These are phyloP conservation scores for Drosophila paramelanica DNA, from an alignment of 2,888 invertebrate species.

Conservation along the genomic window DNA sequence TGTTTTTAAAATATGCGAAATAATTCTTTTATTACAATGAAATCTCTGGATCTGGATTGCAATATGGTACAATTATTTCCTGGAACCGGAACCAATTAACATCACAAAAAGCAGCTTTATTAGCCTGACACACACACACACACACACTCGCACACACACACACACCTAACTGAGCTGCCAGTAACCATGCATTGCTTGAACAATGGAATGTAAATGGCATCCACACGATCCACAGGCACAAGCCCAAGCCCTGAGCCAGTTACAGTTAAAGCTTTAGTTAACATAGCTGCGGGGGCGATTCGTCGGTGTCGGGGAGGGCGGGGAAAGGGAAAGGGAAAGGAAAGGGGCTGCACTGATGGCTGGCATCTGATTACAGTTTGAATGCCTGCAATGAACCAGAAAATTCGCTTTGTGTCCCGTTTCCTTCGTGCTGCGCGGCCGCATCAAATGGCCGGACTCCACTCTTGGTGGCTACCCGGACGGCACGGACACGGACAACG, in stretches of 20 bases:
- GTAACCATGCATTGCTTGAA: not conserved
- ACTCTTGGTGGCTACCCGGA: constrained; percentile 20
- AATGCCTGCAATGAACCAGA: constrained; percentile 80
- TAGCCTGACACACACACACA: constrained; percentile 6
- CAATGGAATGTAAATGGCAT: constrained; percentile 23
- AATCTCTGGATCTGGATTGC: no score
- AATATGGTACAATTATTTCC: not conserved
- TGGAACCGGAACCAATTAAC: constrained; percentile 2
- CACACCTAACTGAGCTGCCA: not conserved
- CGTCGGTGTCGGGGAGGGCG: not conserved
- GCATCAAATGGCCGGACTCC: constrained; percentile 33
- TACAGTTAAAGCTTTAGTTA: constrained; percentile 28
- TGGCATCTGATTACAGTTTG: constrained; percentile 77
- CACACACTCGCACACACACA: not conserved
- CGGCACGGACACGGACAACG: constrained; percentile 21
- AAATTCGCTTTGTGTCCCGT: constrained; percentile 68
- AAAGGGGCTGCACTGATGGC: constrained; percentile 12
- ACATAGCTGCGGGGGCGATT: not conserved
- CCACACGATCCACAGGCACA: constrained; percentile 32
- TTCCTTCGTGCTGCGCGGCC: constrained; percentile 60
- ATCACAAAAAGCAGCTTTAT: constrained; percentile 12
- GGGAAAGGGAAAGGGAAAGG: not conserved
- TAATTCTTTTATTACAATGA: no score
- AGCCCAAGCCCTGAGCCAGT: constrained; percentile 20
- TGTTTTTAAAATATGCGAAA: not conserved